Conservation (phyloP, 2,888 invertebrate genomes). For the Ischnura elegans region DNA sequence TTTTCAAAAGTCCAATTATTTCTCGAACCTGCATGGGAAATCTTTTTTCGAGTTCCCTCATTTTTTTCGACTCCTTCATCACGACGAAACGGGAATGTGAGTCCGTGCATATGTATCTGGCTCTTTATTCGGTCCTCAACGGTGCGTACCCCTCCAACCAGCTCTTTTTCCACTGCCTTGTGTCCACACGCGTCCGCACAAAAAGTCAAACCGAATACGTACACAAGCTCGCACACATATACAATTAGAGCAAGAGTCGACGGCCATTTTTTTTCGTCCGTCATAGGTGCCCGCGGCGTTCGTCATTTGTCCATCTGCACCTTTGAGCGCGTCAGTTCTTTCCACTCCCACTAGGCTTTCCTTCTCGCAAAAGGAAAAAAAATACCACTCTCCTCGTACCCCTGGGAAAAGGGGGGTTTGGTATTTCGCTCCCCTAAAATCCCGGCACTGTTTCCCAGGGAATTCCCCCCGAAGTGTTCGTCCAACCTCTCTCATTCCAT, state of each 20-base stretch:
- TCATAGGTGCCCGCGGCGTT: not conserved
- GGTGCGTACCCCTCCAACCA: not conserved
- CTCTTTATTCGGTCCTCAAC: not conserved
- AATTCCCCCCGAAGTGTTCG: not conserved
- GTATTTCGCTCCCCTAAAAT: not conserved
- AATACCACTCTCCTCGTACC: not conserved
- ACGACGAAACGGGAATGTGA: too few relatives aligned
- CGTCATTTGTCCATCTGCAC: not conserved
- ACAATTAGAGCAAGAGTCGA: too few relatives aligned
- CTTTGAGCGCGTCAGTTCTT: not conserved
- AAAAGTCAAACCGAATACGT: slow-evolving; percentile 10
- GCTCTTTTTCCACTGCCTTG: too few relatives aligned
- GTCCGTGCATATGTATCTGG: not conserved
- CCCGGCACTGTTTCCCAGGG: not conserved
- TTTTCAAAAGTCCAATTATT: not conserved
- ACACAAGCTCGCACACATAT: not conserved
- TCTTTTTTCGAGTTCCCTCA: not conserved
- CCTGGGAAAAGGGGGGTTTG: too few relatives aligned
- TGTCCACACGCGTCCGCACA: too few relatives aligned
- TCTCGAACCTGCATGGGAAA: not conserved
- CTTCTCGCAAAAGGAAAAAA: not conserved
- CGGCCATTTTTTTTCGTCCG: too few relatives aligned
- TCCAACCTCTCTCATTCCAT: not conserved
- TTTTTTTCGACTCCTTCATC: not conserved
- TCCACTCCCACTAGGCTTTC: too few relatives aligned